Evolutionary conservation across 2,113 vertebrate genomes (phyloP), one percentile per base, ranked within the genome.

Genomic region (Astur gentilis): DNA sequence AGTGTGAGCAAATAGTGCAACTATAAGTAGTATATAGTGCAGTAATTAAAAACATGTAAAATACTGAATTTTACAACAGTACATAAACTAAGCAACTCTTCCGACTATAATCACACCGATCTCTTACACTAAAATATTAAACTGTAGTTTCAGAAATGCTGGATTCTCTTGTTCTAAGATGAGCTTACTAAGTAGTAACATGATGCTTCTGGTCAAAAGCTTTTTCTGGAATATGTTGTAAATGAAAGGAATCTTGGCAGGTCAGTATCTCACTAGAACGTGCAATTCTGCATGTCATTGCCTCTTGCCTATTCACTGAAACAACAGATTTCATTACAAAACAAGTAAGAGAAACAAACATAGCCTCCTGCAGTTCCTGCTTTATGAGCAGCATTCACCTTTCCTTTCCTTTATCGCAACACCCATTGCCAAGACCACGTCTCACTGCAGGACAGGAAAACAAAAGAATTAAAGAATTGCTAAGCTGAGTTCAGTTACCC

Each of bases 261-360:
- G 95, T 97, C 93, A 95, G 86, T 77, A 95, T 95, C 88, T 96
- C 89, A 83, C 90, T 94, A 96, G 97, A 98, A 98, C 97, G 97
- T 98, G 98, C 97, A 42, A 96, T 97, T 97, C 96, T 69, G 97
- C 97, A 97, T 97, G 98, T 97, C 95, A 97, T 11, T 95, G 93
- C 93, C 69, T 94, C 95, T 88, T 96, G 96, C 97, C 95, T 91
- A 97, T 89, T 96, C 97, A 97, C 93, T 97, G 83, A 94, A 98
- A 97, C 83, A 98, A 97, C 96, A 97, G 75, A 95, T 92, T 91
- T 95, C 95, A 96, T 82, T 82, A 97, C 94, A 97, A 97, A 98
- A 97, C 92, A 97, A 96, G 93, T 94, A 98, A 97, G 94, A 98
- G 97, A 98, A 98, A 98, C 95, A 98, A 98, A 98, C 97, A 98